Evolutionary conservation across 1,140 invertebrate genomes (phyloP).

Genomic region (Caenorhabditis tropicalis): DNA sequence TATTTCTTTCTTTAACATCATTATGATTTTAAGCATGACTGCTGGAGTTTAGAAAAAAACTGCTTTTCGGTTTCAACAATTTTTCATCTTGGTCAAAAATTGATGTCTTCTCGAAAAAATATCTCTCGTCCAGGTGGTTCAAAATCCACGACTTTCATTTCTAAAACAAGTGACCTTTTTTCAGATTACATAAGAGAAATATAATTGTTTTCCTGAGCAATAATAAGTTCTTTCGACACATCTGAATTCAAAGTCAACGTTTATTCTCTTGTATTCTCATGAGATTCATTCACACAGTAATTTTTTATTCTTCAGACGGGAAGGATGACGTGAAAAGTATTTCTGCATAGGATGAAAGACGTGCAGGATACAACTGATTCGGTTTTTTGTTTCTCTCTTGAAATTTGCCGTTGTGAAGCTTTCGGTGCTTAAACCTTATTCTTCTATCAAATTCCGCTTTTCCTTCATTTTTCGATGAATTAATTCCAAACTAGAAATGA

Average conservation of each 20-base stretch:
- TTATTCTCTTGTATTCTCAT: background rate
- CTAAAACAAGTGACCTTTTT: too few relatives aligned
- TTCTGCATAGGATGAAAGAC: background rate
- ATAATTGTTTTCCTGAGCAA: too few relatives aligned
- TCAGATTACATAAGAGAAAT: too few relatives aligned
- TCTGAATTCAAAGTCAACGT: background rate
- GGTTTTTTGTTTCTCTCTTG: background rate
- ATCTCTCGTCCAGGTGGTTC: too few relatives aligned
- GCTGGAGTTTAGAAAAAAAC: background rate
- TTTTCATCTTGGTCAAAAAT: too few relatives aligned
- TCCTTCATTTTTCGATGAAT: too few relatives aligned
- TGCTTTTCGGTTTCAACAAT: background rate
- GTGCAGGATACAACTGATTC: background rate
- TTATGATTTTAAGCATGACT: slow-evolving; percentile 3
- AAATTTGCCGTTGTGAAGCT: too few relatives aligned
- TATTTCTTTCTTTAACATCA: background rate
- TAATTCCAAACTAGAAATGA: background rate
- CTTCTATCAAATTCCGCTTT: too few relatives aligned
- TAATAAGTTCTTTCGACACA: background rate
- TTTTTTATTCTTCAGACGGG: slow-evolving; percentile 14
- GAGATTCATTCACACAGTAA: slow-evolving; percentile 36
- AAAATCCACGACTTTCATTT: too few relatives aligned
- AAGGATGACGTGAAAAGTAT: background rate
- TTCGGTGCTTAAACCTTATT: too few relatives aligned
- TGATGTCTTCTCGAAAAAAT: too few relatives aligned